These are phyloP conservation scores for Tympanuchus pallidicinctus DNA, from an alignment of 2,113 vertebrate species.

Conservation along the genomic window DNA sequence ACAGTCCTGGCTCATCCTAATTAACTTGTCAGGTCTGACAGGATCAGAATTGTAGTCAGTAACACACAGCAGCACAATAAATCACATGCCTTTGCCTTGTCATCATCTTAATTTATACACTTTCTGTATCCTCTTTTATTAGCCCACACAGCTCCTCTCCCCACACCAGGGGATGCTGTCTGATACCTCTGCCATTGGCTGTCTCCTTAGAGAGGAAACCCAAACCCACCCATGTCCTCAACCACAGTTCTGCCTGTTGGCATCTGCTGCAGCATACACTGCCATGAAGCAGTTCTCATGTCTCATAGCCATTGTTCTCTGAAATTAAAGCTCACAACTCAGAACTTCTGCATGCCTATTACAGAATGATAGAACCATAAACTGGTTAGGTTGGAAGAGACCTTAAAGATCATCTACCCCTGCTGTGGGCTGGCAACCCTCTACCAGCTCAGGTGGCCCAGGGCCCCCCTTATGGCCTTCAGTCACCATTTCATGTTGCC, in stretches of 20 bases:
- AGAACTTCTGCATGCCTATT: background rate
- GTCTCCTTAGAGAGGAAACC: background rate
- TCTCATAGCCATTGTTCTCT: slow-evolving; percentile 37
- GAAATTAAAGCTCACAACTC: background rate
- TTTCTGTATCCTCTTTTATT: background rate
- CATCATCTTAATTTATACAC: background rate
- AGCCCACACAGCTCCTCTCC: background rate
- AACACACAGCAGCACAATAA: background rate
- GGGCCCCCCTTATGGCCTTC: background rate
- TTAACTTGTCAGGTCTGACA: background rate
- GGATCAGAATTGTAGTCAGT: background rate
- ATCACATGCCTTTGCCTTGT: background rate
- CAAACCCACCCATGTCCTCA: background rate
- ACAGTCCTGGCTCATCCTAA: background rate
- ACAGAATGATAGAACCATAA: background rate
- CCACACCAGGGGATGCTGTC: background rate
- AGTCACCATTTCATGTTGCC: background rate
- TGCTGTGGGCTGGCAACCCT: too few species aligned
- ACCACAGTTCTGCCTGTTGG: background rate
- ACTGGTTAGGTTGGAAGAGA: background rate
- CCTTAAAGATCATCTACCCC: background rate
- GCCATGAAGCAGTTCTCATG: background rate
- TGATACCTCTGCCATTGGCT: background rate
- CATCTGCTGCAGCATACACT: slow-evolving; percentile 40
- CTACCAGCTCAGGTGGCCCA: background rate